phyloP scores from a whole-genome alignment of 2,888 invertebrate species.

The Orchesellides sinensis region DNA sequence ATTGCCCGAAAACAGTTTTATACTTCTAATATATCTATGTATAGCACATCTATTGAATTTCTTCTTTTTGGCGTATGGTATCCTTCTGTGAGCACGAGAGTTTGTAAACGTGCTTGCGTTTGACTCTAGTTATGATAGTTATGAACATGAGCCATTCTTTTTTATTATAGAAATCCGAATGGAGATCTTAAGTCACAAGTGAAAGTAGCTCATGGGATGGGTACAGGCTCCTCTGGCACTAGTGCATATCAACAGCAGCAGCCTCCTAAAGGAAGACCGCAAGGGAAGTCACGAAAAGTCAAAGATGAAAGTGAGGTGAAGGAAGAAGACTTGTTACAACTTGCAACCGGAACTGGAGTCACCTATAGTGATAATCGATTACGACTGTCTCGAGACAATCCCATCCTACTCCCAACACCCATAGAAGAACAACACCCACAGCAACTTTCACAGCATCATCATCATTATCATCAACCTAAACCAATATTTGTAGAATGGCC shows the following conservation, averaged over 20 bases:
- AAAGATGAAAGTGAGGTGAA: conserved; percentile 56
- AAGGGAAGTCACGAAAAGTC: conserved; percentile 55
- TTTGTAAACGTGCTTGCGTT: not conserved
- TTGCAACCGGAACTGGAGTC: conserved; percentile 34
- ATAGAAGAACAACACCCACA: conserved; percentile 34
- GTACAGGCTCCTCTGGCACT: conserved; percentile 24
- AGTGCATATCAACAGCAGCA: conserved; percentile 40
- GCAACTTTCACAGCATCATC: conserved; percentile 31
- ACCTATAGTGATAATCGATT: conserved; percentile 53
- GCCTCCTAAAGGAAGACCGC: conserved; percentile 39
- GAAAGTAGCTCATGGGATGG: conserved; percentile 50
- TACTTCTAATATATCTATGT: not conserved
- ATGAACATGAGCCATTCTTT: conserved; percentile 49
- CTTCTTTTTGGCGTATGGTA: not conserved
- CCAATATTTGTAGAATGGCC: conserved; percentile 90
- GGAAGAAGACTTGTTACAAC: conserved; percentile 43
- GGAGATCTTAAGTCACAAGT: conserved; percentile 77
- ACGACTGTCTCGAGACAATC: conserved; percentile 61
- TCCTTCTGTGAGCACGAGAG: not conserved
- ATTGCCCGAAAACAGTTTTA: not conserved
- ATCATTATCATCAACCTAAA: conserved; percentile 55
- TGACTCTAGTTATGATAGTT: conserved; percentile 24
- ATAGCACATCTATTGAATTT: not conserved
- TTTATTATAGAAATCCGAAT: conserved; percentile 87
- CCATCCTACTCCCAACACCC: conserved; percentile 34